Evolutionary conservation across 1,140 invertebrate species (phyloP).

Genomic region (Tetramorium alpestre): DNA sequence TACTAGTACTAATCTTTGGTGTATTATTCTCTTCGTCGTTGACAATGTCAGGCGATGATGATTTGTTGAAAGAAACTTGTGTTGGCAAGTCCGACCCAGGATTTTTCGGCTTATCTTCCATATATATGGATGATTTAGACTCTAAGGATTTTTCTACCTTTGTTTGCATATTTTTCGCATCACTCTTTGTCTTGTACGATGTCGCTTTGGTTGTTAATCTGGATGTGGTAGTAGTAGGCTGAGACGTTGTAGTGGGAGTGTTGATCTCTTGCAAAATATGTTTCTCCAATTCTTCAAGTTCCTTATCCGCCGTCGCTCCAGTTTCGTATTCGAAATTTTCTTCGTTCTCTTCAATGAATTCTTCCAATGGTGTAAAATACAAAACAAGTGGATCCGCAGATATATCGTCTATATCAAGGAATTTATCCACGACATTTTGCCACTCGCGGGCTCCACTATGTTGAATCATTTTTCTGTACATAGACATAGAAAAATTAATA

Average conservation of each 20-base stretch:
- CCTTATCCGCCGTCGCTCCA: constrained; percentile 65
- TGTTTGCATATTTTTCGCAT: neutral
- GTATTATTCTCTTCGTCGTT: constrained; percentile 42
- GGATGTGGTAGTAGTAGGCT: constrained; percentile 48
- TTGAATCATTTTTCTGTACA: constrained; percentile 77
- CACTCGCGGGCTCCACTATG: constrained; percentile 72
- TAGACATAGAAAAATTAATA: neutral
- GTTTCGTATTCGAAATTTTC: constrained; percentile 61
- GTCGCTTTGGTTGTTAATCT: neutral
- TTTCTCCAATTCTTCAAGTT: constrained; percentile 71
- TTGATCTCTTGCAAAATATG: constrained; percentile 63
- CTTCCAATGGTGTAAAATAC: constrained; percentile 77
- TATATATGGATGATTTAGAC: constrained; percentile 28
- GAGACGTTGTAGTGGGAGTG: constrained; percentile 69
- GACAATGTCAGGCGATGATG: neutral
- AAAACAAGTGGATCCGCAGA: constrained; percentile 63
- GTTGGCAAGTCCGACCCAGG: neutral
- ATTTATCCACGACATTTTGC: constrained; percentile 69
- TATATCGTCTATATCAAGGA: constrained; percentile 74
- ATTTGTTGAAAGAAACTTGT: constrained; percentile 15
- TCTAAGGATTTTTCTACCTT: constrained; percentile 33
- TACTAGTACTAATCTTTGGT: constrained; percentile 77
- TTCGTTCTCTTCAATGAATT: constrained; percentile 75
- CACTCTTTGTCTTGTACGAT: neutral
- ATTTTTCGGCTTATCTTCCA: constrained; percentile 26